A percentile compares a stretch with the other conserved stretches of the same genome.
phyloP scores from a whole-genome alignment of 2,113 vertebrate species.

The Tetrax tetrax region DNA sequence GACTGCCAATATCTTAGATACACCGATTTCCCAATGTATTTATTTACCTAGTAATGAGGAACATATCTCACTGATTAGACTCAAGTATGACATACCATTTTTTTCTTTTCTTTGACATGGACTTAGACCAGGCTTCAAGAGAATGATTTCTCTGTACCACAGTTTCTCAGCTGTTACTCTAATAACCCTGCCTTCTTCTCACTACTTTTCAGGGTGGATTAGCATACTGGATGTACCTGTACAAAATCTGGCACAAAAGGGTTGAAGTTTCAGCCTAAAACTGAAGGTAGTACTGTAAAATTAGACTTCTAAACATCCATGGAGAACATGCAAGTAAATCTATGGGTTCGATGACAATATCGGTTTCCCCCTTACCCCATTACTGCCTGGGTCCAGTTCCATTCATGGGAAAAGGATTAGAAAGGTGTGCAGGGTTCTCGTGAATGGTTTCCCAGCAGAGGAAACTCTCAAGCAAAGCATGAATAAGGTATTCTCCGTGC shows the following conservation, averaged over 20 bases:
- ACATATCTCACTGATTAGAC: not conserved
- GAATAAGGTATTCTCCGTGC: not conserved
- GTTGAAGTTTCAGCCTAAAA: not conserved
- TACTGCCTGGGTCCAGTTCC: not conserved
- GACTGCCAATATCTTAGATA: not conserved
- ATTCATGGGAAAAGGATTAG: not conserved
- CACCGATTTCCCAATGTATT: not conserved
- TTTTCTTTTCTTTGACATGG: not conserved
- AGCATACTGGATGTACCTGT: not conserved
- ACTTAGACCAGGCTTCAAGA: not conserved
- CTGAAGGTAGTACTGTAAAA: not conserved
- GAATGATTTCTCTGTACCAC: not conserved
- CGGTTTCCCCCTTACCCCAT: fast-evolving
- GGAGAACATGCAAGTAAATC: not conserved
- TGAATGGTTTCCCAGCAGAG: not conserved
- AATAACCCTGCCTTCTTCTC: not conserved
- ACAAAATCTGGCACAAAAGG: not conserved
- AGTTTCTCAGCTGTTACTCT: not conserved
- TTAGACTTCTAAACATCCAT: not conserved
- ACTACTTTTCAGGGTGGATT: not conserved
- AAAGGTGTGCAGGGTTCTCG: not conserved
- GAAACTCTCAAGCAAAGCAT: not conserved
- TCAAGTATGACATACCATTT: not conserved
- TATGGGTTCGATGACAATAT: not conserved
- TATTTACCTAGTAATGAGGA: not conserved